Percentiles rank a stretch among this genome's conserved stretches.
Evolutionary conservation across 2,113 vertebrate genomes (phyloP).

Genomic region (Parus major): DNA sequence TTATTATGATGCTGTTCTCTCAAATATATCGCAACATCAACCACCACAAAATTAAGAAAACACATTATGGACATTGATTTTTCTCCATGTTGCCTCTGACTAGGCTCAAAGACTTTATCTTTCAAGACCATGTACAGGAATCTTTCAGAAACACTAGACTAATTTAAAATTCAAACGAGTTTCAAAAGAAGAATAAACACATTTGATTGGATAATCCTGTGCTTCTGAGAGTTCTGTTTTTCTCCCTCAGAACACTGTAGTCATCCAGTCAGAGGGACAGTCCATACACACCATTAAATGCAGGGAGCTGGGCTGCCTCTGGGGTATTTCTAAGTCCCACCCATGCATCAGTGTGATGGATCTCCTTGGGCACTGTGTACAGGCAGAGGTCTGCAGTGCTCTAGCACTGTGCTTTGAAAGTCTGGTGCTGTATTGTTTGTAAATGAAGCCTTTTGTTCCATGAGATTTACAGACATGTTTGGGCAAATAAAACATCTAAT

Average conservation of each 20-base stretch:
- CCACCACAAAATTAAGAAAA: neutral
- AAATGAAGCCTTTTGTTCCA: conserved; percentile 1
- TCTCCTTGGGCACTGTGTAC: neutral
- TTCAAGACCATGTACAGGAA: neutral
- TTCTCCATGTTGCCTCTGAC: neutral
- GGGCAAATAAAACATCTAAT: conserved; percentile 51
- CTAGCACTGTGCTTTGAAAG: neutral
- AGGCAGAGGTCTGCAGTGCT: neutral
- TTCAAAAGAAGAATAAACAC: neutral
- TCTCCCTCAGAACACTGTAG: neutral
- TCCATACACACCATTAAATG: accelerated
- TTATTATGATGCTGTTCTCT: neutral
- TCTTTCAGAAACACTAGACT: neutral
- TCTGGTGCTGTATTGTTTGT: neutral
- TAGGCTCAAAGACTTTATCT: neutral
- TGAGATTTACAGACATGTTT: conserved; percentile 22
- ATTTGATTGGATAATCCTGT: neutral
- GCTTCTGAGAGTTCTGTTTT: neutral
- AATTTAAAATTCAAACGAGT: neutral
- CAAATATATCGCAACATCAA: neutral
- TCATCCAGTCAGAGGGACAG: neutral
- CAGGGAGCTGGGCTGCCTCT: neutral
- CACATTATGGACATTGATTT: neutral
- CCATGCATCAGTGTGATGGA: neutral
- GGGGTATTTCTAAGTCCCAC: accelerated